Conservation (phyloP, 2,797 vertebrate genomes). For the Xiphophorus birchmanni region DNA sequence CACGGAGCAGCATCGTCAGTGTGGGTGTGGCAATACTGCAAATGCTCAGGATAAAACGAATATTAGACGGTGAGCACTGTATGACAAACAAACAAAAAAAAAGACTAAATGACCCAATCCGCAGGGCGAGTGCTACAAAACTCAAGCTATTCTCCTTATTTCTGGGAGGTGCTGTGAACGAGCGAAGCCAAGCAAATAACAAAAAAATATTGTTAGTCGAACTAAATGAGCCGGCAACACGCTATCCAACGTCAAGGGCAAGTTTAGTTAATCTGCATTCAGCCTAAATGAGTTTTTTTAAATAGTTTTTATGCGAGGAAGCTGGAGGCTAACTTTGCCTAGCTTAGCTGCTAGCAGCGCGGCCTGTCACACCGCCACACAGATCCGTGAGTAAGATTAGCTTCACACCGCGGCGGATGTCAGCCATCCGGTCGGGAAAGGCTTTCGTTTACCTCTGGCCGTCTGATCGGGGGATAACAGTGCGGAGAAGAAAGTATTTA, state of each 20-base stretch:
- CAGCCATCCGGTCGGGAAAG: conserved; percentile 27
- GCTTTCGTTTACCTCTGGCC: conserved; percentile 71
- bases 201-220: neutral
- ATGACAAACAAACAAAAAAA: neutral
- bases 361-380: conserved; percentile 27
- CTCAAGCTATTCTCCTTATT: neutral
- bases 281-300: conserved; percentile 33
- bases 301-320: conserved; percentile 31
- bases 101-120: neutral
- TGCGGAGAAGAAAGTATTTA: conserved; percentile 73
- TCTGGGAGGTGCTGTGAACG: neutral
- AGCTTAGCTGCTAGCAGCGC: conserved; percentile 50
- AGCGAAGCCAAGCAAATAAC: neutral
- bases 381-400: conserved; percentile 19
- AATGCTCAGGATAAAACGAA: neutral
- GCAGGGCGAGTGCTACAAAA: neutral
- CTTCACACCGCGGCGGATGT: conserved; percentile 18
- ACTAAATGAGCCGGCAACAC: neutral
- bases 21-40: neutral
- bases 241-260: rapidly evolving
- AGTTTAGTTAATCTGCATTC: rapidly evolving
- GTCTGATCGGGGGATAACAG: conserved; percentile 60
- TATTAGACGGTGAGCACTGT: neutral
- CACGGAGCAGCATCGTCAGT: neutral
- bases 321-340: conserved; percentile 55